Evolutionary conservation across 53 echinoderm and acorn worm genomes (phyloP), one percentile per base, ranked within the genome.

Genomic region (Mesocentrotus franciscanus): DNA sequence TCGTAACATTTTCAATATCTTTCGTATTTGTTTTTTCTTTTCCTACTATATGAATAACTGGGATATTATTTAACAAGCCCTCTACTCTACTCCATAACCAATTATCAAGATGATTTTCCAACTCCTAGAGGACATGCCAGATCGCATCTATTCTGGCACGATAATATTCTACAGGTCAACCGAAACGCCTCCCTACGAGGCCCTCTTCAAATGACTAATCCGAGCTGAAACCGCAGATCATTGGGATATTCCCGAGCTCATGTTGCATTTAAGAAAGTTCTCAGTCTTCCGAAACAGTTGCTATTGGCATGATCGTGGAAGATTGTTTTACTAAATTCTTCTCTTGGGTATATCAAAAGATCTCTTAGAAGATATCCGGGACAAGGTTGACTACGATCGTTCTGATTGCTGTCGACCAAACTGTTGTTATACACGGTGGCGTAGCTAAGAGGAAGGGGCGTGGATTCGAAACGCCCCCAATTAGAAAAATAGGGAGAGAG

Each of bases 141-240:
- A 74, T 29, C 32, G 74, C 12, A 10, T 30, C 32, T 18, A 32
- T 7, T 74, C 68, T 24, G 68, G 24, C 24, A 26, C 8, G 4
- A 68, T 49, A 4, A 49, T 49, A 49, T 68, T 68, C 24, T 24
- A 24, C 68, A 68, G 68, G 68, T 8, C 74, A 74, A 32, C 29
- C 18, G 11, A 74, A 32, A 74, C 32, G 74, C 32, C 32, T 74
- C 29, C 32, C 74, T 30, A 74, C 17, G 81, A 81, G 17, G 36
- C 81, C 16, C 81, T 36, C 20, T 33, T 81, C 81, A 81, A 81
- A 81, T 81, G 16, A 81, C 81, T 81, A 49, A 81, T 42, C 42
- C 14, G 20, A 27, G 17, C 20, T 36, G 36, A 22, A 81, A 81
- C 42, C 42, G 20, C 79, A 18, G 79, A 36, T 39, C 33, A 79